Evolutionary conservation across 1,140 invertebrate species (phyloP).

Genomic region (Trichomalopsis sarcophagae): DNA sequence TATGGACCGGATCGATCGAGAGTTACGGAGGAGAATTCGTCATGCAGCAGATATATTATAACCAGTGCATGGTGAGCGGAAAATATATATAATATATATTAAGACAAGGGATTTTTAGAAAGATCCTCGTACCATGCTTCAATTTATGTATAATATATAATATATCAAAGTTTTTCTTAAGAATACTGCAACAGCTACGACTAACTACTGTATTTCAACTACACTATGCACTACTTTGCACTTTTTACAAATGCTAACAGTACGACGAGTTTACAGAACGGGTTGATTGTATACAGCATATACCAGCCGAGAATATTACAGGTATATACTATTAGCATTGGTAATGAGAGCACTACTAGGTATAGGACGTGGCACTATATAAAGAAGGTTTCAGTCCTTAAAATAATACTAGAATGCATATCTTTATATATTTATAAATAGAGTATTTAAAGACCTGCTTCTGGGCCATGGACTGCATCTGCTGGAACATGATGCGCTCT

Average conservation of each 20-base stretch:
- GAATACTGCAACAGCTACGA: not conserved
- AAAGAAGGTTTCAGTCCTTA: conserved; percentile 13
- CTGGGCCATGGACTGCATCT: conserved; percentile 96
- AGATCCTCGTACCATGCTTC: not conserved
- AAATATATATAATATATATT: not conserved
- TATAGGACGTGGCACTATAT: not conserved
- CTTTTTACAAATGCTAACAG: no score
- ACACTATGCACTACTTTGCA: not conserved
- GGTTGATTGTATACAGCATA: no score
- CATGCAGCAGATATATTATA: conserved; percentile 22
- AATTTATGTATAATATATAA: not conserved
- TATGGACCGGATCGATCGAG: conserved; percentile 10
- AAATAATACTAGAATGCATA: not conserved
- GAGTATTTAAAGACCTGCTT: conserved; percentile 89
- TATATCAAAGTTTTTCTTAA: not conserved
- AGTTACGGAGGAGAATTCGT: not conserved
- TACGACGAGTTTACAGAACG: no score
- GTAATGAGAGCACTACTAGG: not conserved
- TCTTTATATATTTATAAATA: conserved; percentile 36
- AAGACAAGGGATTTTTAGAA: not conserved
- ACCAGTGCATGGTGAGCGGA: conserved; percentile 2
- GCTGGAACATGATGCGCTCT: conserved; percentile 95
- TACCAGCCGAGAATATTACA: not conserved
- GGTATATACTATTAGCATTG: not conserved
- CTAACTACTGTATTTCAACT: not conserved